Evolutionary conservation across 2,888 invertebrate species (phyloP), one percentile per base, ranked within the genome.

Genomic region (Anagyrus pseudococci): DNA sequence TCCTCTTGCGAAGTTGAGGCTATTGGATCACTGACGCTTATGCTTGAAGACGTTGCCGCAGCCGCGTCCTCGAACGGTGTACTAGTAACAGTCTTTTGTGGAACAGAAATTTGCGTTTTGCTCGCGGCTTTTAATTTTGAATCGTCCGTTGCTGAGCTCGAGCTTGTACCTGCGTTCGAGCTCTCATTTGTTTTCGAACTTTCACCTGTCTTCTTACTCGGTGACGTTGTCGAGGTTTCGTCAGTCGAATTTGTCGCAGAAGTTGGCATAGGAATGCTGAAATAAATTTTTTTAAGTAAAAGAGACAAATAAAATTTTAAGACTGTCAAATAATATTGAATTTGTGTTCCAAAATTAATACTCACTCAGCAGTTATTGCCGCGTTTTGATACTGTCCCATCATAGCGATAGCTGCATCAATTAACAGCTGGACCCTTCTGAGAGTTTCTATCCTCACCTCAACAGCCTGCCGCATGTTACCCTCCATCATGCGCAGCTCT

Each of bases 401-500:
- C 83, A 98, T 90, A 52, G 94, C 84, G 64, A 93, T 92, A 2
- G 97, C 96, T 44, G 97, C 95, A 81, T 98, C 98, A 71, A 99
- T 81, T 81, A 99, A 88, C 1, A 93, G 85, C 83, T 94, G 90
- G 70, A 96, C 91, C 82, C 96, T 93, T 64, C 89, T 87, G 64
- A 93, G 79, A 71, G 88, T 89, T 83, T 92, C 91, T 67, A 99
- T 88, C 66, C 99, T 86, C 4, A 96, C 95, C 80, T 98, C 96
- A 37, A 98, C 87, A 72, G 94, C 91, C 69, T 89, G 87, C 66
- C 98, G 86, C 73, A 94, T 90, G 69, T 87, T 88, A 29, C 96
- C 96, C 82, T 99, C 99, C 89, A 99, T 88, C 17, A 88, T 85
- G 62, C 86, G 85, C 58, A 99, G 84, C 76, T 98, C 96, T 48